Evolutionary conservation across 2,113 vertebrate species (phyloP), one percentile per base, ranked within the genome.

Genomic region (Cyphomyrus discorhynchus): DNA sequence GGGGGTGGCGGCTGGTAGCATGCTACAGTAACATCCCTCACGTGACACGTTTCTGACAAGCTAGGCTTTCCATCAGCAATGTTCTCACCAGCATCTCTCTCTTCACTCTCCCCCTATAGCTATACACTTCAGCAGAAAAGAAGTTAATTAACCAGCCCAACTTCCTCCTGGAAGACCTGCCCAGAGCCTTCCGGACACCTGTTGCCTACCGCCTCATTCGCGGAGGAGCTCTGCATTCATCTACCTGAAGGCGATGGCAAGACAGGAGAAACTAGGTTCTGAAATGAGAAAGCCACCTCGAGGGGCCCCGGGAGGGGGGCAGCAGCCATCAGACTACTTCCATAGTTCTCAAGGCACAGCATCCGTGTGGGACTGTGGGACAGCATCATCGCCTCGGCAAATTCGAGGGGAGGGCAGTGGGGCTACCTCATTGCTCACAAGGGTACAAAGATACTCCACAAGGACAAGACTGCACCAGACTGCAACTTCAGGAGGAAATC

Each of bases 401-500:
- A 39, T 77, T 39, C 10, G 2, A 39, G 70, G 13, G 70, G 5
- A 17, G 70, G 70, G 31, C 3, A 7, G 13, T 77, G 27, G n/a
- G 3, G n/a, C 62, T 66, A 66, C n/a, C 62, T 66, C 62, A 11
- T 10, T 11, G n/a, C 62, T 87, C 80, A 70, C 42, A 88, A 83
- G 88, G 62, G 84, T 52, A 49, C 35, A 50, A 77, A 31, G 70
- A 82, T 62, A 80, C 35, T 87, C 66, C 53, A n/a, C 31, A 42
- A 90, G 70, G 89, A 35, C 89, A 88, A 56, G 56, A 35, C 62
- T 21, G 46, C 49, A 80, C 70, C 49, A 58, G 80, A 62, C 88
- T 88, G 87, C 82, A 83, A 84, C 74, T 66, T 47, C 35, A 35
- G 47, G 24, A 11, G 62, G 52, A 90, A 88, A 88, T 88, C 80